Conservation (phyloP, 1,140 invertebrate species). For the Hyles vespertilio region DNA sequence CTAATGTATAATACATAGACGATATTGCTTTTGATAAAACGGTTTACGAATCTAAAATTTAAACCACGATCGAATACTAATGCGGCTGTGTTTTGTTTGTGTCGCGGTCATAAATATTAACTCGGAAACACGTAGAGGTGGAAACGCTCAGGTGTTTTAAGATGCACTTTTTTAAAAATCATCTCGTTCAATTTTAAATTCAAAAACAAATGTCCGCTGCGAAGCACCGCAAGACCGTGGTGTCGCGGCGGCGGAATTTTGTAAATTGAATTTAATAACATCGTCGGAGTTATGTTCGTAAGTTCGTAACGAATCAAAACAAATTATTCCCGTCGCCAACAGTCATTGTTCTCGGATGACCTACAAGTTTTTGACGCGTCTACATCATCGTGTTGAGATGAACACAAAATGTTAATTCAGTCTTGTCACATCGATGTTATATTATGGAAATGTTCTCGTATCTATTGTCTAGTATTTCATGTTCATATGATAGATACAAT, state of each 20-base stretch:
- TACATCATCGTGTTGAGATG: slow-evolving; percentile 40
- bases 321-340: slow-evolving; percentile 43
- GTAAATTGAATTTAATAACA: not conserved
- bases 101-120: slow-evolving; percentile 59
- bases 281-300: not conserved
- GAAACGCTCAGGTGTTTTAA: slow-evolving; percentile 30
- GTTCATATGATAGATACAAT: slow-evolving; percentile 5
- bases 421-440: slow-evolving; percentile 49
- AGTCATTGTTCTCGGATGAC: slow-evolving; percentile 61
- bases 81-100: slow-evolving; percentile 57
- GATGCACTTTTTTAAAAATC: slow-evolving; percentile 1
- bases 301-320: slow-evolving; percentile 40
- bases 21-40: slow-evolving; percentile 73
- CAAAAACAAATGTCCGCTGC: not conserved
- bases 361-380: slow-evolving; percentile 45
- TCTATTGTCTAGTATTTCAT: slow-evolving; percentile 14
- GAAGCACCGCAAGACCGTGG: too few species aligned
- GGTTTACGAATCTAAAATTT: slow-evolving; percentile 71
- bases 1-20: slow-evolving; percentile 71
- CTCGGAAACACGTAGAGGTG: slow-evolving; percentile 33
- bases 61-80: slow-evolving; percentile 69
- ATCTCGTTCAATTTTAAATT: not conserved
- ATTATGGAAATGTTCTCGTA: slow-evolving; percentile 29
- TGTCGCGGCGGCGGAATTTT: not conserved
- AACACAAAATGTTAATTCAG: slow-evolving; percentile 61